Evolutionary conservation across 2,113 vertebrate species (phyloP), one percentile per base, ranked within the genome.

Genomic region (Carettochelys insculpta): DNA sequence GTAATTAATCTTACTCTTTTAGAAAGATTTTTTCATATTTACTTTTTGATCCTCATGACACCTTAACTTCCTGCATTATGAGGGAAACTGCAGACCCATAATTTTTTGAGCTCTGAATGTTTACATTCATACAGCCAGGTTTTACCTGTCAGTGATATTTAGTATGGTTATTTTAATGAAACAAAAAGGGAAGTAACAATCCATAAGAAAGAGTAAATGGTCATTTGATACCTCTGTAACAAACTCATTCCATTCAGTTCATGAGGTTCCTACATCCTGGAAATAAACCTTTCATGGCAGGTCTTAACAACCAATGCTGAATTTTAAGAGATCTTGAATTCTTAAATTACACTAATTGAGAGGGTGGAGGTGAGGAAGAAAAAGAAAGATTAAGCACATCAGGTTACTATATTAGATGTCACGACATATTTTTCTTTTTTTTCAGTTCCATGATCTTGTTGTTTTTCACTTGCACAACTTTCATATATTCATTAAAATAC

Each of bases 341-440:
- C 88, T 80, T 51, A 51, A 76, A 80, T 54, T 76, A 80, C 86
- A 89, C 58, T 54, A 88, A 92, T 90, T 68, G 17, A 2, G 29
- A 48, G 85, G 53, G 29, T 41, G 85, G 51, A 80, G n/a, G 45
- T 84, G 19, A 82, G 45, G 51, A 77, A 79, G 20, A 68, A 34
- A 68, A 68, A 92, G 92, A 89, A 58, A 92, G 84, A 14, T 50
- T 50, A 50, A n/a, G n/a, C 92, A 82, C 10, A 84, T 48, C n/a
- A 48, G 17, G 79, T 92, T 68, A 82, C 81, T 84, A 6, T 41
- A 76, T 47, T 48, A 88, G 90, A 87, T 58, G 17, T 65, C 31
- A 58, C 0, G 8, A 25, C 6, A 1, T 56, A 68, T 83, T 81
- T 68, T 50, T 81, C 53, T 4, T 34, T 16, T n/a, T 87, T 85